A percentile compares a stretch with the other conserved stretches of the same genome.
phyloP scores from a whole-genome alignment of 2,888 invertebrate genomes.

The Archaeoteleia sp. region DNA sequence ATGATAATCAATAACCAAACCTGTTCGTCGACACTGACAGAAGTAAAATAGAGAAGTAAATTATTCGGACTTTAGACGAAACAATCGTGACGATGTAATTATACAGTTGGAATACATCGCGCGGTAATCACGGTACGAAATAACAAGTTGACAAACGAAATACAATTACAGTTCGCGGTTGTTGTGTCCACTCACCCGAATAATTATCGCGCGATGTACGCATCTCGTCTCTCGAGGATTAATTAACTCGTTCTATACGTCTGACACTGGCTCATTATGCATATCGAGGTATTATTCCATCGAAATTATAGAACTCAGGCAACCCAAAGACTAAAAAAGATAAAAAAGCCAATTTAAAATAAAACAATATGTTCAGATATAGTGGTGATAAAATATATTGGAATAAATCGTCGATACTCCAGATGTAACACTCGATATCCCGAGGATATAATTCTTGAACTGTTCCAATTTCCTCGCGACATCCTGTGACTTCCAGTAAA shows the following conservation, averaged over 20 bases:
- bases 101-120: slow-evolving; percentile 28
- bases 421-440: no score
- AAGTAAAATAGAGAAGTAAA: slow-evolving; percentile 11
- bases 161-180: slow-evolving; percentile 41
- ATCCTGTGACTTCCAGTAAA: no score
- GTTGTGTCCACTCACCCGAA: slow-evolving; percentile 31
- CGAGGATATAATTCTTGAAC: no score
- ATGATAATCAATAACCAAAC: slow-evolving; percentile 23
- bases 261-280: slow-evolving; percentile 16
- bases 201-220: slow-evolving; percentile 41
- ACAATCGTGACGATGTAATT: slow-evolving; percentile 35
- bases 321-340: no score
- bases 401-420: no score
- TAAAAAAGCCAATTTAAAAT: no score
- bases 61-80: slow-evolving; percentile 10
- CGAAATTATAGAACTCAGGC: no score
- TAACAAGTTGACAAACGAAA: slow-evolving; percentile 44
- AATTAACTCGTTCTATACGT: slow-evolving; percentile 43
- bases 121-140: slow-evolving; percentile 29
- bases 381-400: no score
- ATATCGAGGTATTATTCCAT: no score
- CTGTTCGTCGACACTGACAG: slow-evolving; percentile 10
- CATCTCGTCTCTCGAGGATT: slow-evolving; percentile 30
- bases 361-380: no score
- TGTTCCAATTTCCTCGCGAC: no score